phyloP scores from a whole-genome alignment of 2,113 vertebrate species.

The Zosterops borbonicus region DNA sequence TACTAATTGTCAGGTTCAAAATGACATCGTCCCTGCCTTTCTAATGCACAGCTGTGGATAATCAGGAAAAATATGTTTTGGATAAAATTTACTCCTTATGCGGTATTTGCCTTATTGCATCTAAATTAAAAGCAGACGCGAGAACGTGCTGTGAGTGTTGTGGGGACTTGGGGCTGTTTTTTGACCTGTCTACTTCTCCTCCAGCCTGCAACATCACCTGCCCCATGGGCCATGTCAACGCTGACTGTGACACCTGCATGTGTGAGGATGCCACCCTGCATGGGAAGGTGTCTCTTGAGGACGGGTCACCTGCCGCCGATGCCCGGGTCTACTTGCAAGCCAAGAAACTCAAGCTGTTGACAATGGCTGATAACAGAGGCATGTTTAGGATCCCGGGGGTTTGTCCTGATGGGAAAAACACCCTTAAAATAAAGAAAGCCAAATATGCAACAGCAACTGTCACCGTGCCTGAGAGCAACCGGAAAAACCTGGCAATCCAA shows the following conservation, averaged over 20 bases:
- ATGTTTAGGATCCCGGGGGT: slow-evolving; percentile 86
- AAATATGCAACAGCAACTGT: slow-evolving; percentile 76
- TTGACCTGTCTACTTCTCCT: background rate
- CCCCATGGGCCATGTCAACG: slow-evolving; percentile 83
- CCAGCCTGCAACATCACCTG: slow-evolving; percentile 86
- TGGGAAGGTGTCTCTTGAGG: slow-evolving; percentile 84
- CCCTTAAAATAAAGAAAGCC: slow-evolving; percentile 81
- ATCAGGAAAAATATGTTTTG: slow-evolving; percentile 18
- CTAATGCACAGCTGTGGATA: slow-evolving; percentile 1
- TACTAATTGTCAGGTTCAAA: slow-evolving; percentile 26
- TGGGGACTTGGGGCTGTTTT: background rate
- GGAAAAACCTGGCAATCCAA: slow-evolving; percentile 78
- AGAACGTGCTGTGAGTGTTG: accelerated
- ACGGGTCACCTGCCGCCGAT: slow-evolving; percentile 79
- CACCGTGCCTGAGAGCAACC: slow-evolving; percentile 71
- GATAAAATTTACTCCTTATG: slow-evolving; percentile 2
- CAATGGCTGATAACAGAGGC: slow-evolving; percentile 81
- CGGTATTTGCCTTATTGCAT: slow-evolving; percentile 8
- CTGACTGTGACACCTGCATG: slow-evolving; percentile 87
- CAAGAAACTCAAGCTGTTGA: slow-evolving; percentile 78
- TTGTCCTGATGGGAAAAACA: slow-evolving; percentile 88
- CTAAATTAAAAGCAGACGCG: background rate
- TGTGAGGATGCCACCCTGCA: slow-evolving; percentile 86
- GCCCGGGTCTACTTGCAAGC: slow-evolving; percentile 79
- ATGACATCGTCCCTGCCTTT: background rate